Conservation (phyloP, 2,113 vertebrate species). For the Eubucco bourcierii region DNA sequence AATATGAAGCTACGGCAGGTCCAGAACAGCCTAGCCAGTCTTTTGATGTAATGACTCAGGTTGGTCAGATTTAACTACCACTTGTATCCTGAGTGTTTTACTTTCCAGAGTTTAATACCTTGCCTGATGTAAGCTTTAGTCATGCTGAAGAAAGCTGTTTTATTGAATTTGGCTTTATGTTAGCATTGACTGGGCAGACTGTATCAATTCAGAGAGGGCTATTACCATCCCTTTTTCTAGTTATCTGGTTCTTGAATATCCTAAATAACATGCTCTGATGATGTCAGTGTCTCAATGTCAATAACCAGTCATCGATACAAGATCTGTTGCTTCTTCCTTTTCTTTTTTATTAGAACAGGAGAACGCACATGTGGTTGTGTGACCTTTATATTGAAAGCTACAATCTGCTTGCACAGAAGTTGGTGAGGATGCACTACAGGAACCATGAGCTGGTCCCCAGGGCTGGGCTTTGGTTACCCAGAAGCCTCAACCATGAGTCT, state of each 20-base stretch:
- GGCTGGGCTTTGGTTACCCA: neutral
- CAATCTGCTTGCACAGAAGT: neutral
- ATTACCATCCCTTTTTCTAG: neutral
- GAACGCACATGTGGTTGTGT: neutral
- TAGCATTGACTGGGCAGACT: constrained; percentile 2
- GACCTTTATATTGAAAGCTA: neutral
- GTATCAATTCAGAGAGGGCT: constrained; percentile 20
- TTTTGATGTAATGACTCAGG: neutral
- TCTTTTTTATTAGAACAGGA: neutral
- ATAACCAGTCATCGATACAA: neutral
- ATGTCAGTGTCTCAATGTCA: constrained; percentile 8
- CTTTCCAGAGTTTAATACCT: neutral
- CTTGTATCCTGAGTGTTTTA: neutral
- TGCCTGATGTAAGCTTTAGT: constrained; percentile 5
- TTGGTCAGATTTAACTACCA: neutral
- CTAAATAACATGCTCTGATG: neutral
- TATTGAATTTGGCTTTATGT: constrained; percentile 46
- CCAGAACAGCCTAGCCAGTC: neutral
- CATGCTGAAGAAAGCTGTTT: constrained; percentile 18
- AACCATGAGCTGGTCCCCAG: neutral
- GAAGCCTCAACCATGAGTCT: neutral
- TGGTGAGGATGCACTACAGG: neutral
- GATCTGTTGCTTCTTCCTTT: neutral
- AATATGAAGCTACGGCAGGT: neutral
- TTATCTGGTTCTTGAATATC: neutral